Conservation (phyloP, 2,888 invertebrate species). For the Hyles lineata region DNA sequence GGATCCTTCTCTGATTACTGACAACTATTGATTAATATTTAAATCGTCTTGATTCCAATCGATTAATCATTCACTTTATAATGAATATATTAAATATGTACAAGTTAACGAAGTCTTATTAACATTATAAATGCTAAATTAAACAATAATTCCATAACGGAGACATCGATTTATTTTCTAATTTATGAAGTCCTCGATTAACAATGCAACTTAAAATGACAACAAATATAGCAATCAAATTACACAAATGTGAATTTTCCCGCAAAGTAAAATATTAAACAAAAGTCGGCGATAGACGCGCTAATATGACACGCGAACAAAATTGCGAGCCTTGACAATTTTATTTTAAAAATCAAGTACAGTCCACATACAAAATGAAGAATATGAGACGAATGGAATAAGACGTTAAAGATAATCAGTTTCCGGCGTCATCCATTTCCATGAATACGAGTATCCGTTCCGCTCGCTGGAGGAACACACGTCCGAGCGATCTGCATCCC, state of each 20-base stretch:
- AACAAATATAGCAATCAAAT: background rate
- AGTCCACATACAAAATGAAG: slow-evolving; percentile 20
- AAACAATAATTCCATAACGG: background rate
- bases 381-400: slow-evolving; percentile 19
- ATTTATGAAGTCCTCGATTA: background rate
- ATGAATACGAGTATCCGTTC: slow-evolving; percentile 52
- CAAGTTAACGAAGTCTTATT: slow-evolving; percentile 1
- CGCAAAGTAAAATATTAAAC: background rate
- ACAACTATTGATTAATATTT: slow-evolving; percentile 18
- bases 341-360: background rate
- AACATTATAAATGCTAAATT: background rate
- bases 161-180: background rate
- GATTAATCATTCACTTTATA: slow-evolving; percentile 14
- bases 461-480: slow-evolving; percentile 51
- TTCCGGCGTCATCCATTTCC: slow-evolving; percentile 48
- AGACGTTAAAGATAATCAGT: slow-evolving; percentile 19
- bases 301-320: background rate
- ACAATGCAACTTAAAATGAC: background rate
- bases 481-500: slow-evolving; percentile 82
- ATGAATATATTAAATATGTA: slow-evolving; percentile 10
- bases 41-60: slow-evolving; percentile 1
- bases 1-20: slow-evolving; percentile 5
- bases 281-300: too few species aligned
- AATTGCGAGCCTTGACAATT: slow-evolving; percentile 8
- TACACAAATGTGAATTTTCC: background rate